Conservation (phyloP, 2,888 invertebrate genomes). For the Rosalia funebris region DNA sequence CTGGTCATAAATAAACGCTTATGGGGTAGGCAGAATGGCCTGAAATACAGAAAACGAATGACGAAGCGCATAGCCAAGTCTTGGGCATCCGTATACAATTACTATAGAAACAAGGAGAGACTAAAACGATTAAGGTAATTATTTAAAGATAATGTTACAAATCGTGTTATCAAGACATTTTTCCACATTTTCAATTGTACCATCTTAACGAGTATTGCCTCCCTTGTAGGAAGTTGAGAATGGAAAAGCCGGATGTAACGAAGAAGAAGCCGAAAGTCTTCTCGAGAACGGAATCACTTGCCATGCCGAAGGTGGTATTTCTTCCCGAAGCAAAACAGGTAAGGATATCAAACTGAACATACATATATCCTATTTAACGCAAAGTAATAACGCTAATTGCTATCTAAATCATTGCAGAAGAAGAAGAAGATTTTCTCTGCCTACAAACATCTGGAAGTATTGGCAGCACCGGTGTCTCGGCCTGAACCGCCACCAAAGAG, state of each 20-base stretch:
- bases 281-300: background rate
- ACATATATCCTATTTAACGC: too few species aligned
- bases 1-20: conserved; percentile 37
- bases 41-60: conserved; percentile 33
- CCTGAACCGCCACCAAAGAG: conserved; percentile 36
- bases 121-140: conserved; percentile 42
- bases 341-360: background rate
- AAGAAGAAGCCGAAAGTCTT: background rate
- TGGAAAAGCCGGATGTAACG: background rate
- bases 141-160: too few species aligned
- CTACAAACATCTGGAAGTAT: conserved; percentile 38
- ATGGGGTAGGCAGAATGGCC: conserved; percentile 25
- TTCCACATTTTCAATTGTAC: background rate
- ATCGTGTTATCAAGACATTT: too few species aligned
- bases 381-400: too few species aligned
- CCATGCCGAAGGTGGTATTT: background rate
- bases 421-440: conserved; percentile 42
- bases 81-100: conserved; percentile 53
- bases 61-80: conserved; percentile 42
- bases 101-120: conserved; percentile 46
- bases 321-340: background rate
- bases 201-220: too few species aligned
- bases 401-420: too few species aligned
- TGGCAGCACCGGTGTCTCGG: conserved; percentile 46
- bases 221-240: conserved; percentile 28